phyloP scores from a whole-genome alignment of 2,113 vertebrate species.

The Onychostoma macrolepis region DNA sequence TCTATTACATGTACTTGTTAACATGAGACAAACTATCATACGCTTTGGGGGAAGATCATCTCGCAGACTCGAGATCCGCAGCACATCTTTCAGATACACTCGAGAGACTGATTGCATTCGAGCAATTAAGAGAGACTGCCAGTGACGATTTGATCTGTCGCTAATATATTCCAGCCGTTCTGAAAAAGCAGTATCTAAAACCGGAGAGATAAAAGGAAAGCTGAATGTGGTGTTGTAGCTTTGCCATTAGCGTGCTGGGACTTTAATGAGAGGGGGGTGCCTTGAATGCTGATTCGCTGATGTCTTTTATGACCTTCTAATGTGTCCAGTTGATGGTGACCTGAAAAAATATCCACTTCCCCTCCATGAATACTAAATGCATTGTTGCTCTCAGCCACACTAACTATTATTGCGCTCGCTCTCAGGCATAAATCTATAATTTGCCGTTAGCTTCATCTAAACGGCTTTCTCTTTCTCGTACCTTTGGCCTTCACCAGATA shows the following conservation, averaged over 20 bases:
- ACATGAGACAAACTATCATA: slow-evolving; percentile 49
- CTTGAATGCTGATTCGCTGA: slow-evolving; percentile 41
- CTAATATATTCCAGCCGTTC: slow-evolving; percentile 49
- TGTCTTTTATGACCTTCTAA: slow-evolving; percentile 60
- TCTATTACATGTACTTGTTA: slow-evolving; percentile 50
- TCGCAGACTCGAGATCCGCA: slow-evolving; percentile 36
- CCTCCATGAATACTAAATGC: slow-evolving; percentile 52
- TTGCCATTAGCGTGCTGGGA: slow-evolving; percentile 49
- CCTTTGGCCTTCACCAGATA: not conserved
- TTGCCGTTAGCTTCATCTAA: slow-evolving; percentile 8
- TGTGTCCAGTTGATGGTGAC: slow-evolving; percentile 53
- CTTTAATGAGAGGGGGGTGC: slow-evolving; percentile 51
- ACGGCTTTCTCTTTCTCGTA: slow-evolving; percentile 9
- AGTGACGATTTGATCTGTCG: slow-evolving; percentile 47
- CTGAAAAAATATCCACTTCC: slow-evolving; percentile 49
- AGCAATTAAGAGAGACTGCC: slow-evolving; percentile 47
- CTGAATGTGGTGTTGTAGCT: slow-evolving; percentile 38
- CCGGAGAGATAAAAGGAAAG: slow-evolving; percentile 51
- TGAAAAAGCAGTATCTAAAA: slow-evolving; percentile 46
- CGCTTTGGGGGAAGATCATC: slow-evolving; percentile 32
- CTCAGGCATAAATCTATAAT: slow-evolving; percentile 22
- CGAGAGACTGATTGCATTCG: slow-evolving; percentile 38
- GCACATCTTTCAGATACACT: slow-evolving; percentile 48
- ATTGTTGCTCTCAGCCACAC: slow-evolving; percentile 37
- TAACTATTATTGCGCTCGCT: slow-evolving; percentile 29